Base-by-base conservation (phyloP, 1,140 invertebrate genomes). In the Drosophila mojavensis region DNA sequence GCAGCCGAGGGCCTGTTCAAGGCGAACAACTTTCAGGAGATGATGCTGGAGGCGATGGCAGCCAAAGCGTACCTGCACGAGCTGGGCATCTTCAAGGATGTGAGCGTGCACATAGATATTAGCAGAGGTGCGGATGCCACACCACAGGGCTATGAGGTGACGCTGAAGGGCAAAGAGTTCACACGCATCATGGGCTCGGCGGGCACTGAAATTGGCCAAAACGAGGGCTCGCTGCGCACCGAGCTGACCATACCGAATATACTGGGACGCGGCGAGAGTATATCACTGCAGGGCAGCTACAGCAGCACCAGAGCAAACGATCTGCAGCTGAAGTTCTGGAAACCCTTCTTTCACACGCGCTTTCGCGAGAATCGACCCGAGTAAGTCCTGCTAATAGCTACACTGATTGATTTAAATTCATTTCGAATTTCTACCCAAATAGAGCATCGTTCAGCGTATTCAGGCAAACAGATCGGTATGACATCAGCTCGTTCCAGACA, bases 161-260 rank as follows among this genome's bases (percentile, higher is more conserved):
- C 91, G 1, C 79, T 92, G 1, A 90, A 80, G 45, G 92, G 91
- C 47, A 77, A 79, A 13, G 92, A 92, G 48, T 67, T 83, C 24
- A 80, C 90, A 5, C 75, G 91, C 5, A 53, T 92, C n/a, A 78
- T 91, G 64, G 92, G 92, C 5, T 90, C 86, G 0, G 86, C 92
- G 10, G 92, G 92, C 48, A 92, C 92, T 0, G 92, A 92, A 47
- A 82, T 92, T 48, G 92, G 92, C 5, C 91, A 92, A 62, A 92
- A 91, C 69, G 91, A 92, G 36, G 92, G 92, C 10, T 90, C 91
- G 0, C 56, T 92, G 11, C 79, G 85, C 28, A 91, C 85, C 3
- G 92, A 92, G 55, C 68, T 92, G 5, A 88, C 80, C 24, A 68
- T 91, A 56, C 91, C 92, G 2, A 92, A 92, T 67, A 51, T 92